A percentile compares a stretch with the other conserved stretches of the same genome.
Evolutionary conservation across 2,113 vertebrate species (phyloP).

Genomic region (Heterochromis multidens): DNA sequence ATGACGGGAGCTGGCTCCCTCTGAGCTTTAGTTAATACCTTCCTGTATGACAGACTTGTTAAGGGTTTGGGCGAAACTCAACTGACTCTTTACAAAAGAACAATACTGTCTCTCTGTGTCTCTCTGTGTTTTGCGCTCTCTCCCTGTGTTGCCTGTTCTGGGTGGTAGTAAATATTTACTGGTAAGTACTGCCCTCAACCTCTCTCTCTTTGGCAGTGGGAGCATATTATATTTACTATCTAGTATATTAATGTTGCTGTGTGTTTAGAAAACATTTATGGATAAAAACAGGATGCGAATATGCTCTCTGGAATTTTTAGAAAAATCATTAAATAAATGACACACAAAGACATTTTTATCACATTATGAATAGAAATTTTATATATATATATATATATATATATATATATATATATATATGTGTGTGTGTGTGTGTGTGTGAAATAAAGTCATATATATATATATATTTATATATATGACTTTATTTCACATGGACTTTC

Average conservation of each 20-base stretch:
- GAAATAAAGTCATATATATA: too few species aligned
- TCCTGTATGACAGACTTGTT: constrained; percentile 64
- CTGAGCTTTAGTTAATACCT: constrained; percentile 70
- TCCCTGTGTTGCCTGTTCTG: not conserved
- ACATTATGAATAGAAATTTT: not conserved
- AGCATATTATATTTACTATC: not conserved
- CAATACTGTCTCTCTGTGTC: constrained; percentile 1
- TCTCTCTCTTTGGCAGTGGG: not conserved
- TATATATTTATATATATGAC: not conserved
- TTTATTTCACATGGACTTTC: not conserved
- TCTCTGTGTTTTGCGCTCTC: not conserved
- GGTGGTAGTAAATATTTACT: constrained; percentile 22
- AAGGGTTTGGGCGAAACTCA: constrained; percentile 62
- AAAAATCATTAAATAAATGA: not conserved
- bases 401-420: not conserved
- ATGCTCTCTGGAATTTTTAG: not conserved
- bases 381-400: too few species aligned
- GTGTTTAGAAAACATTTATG: not conserved
- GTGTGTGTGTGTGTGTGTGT: too few species aligned
- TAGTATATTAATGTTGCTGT: not conserved
- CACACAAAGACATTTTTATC: not conserved
- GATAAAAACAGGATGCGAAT: not conserved
- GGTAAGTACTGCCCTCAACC: not conserved
- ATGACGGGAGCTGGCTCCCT: constrained; percentile 60
- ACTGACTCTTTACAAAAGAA: constrained; percentile 32